Evolutionary conservation across 1,140 invertebrate genomes (phyloP).

Genomic region (Panagrolaimus sp.): DNA sequence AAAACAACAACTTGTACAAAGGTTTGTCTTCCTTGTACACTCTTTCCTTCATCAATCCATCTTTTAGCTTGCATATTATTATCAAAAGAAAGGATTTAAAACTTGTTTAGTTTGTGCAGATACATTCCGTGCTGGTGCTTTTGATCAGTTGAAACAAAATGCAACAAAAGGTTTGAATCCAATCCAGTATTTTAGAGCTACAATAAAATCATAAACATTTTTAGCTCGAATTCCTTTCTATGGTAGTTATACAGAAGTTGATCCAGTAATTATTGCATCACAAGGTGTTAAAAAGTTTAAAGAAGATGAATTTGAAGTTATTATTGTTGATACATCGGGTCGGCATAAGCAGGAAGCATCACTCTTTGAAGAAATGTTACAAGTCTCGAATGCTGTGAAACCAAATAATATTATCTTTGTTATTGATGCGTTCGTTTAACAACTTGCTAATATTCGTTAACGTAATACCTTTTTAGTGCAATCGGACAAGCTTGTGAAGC

Average conservation of each 20-base stretch:
- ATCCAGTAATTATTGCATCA: constrained; percentile 97
- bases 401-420: constrained; percentile 99
- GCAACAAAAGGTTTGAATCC: too few relatives aligned
- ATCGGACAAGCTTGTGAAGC: constrained; percentile 87
- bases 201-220: too few relatives aligned
- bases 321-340: constrained; percentile 98
- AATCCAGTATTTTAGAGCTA: too few relatives aligned
- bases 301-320: constrained; percentile 97
- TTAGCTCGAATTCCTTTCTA: constrained; percentile 99
- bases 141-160: constrained; percentile 99
- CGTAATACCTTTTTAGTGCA: not conserved
- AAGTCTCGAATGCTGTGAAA: constrained; percentile 86
- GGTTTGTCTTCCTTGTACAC: constrained; percentile 48
- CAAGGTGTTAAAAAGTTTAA: constrained; percentile 99
- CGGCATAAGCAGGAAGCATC: constrained; percentile 98
- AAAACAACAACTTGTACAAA: constrained; percentile 99
- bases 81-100: constrained; percentile 98
- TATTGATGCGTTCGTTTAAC: constrained; percentile 80
- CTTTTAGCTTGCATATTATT: constrained; percentile 77
- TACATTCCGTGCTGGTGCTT: constrained; percentile 98
- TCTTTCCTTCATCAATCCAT: not conserved
- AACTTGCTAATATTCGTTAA: too few relatives aligned
- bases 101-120: constrained; percentile 97
- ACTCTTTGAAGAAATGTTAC: constrained; percentile 99
- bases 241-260: constrained; percentile 98